Evolutionary conservation across 2,113 vertebrate genomes (phyloP), one percentile per base, ranked within the genome.

Genomic region (Ptilorrhoa leucosticta): DNA sequence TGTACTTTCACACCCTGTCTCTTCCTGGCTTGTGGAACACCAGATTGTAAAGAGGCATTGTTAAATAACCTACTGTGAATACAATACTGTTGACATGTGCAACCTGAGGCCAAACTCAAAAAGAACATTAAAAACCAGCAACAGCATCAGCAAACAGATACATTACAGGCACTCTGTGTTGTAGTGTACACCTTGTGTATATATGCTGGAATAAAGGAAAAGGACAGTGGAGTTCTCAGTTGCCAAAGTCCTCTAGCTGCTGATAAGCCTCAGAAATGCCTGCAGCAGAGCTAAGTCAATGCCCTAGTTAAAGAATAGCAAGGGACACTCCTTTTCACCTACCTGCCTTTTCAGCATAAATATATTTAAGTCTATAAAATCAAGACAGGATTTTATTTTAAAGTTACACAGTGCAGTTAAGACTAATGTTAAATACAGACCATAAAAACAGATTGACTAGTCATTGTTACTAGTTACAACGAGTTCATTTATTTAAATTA

Each of bases 401-500:
- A 90, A 92, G 86, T 87, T 78, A 54, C 47, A 45, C 47, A 9
- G 35, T 48, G 39, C 79, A 56, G 53, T 86, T 90, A 92, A 85
- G 66, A 79, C 44, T 81, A 45, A 80, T 83, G 27, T 75, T 83
- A 96, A 96, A 84, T 65, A 71, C 51, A 89, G 89, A 53, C 91
- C 58, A 73, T 77, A 96, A 94, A 95, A 90, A 75, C 53, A 91
- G 77, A 73, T 88, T 93, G 47, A 82, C 50, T 92, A 89, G 64
- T 69, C 93, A 89, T 81, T 95, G 63, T 93, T 60, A 16, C 63
- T 69, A 90, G 75, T 70, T 93, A 69, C 75, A 91, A 28, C 28
- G 85, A 90, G 82, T 77, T 81, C 23, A 83, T 95, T 95, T 96
- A 83, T 93, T 96, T 97, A 97, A 96, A 96, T 96, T 72, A 85